phyloP scores from a whole-genome alignment of 2,113 vertebrate genomes.

The Spilogale gracilis region DNA sequence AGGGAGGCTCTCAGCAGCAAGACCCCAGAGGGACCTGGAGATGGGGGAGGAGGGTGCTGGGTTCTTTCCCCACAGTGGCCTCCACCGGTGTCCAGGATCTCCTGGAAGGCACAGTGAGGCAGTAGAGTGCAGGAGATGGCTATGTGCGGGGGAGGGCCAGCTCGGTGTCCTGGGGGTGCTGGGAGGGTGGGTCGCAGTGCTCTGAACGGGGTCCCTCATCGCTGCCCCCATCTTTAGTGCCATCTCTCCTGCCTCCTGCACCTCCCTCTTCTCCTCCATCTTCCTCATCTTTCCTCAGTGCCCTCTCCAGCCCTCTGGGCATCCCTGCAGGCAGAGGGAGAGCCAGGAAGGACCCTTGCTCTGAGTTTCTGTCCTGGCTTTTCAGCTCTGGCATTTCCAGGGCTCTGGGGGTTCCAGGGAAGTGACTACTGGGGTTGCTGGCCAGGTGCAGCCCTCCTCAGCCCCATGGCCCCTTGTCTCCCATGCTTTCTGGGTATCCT shows the following conservation, averaged over 20 bases:
- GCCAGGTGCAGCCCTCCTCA: background rate
- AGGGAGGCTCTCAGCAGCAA: background rate
- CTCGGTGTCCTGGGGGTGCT: background rate
- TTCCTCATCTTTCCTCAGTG: background rate
- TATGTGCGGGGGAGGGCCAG: background rate
- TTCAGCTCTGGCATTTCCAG: background rate
- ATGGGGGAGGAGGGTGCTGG: too few relatives aligned
- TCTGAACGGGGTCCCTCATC: background rate
- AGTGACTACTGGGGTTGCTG: background rate
- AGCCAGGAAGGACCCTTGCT: accelerated
- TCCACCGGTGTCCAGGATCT: background rate
- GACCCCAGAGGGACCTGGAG: background rate
- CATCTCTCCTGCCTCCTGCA: background rate
- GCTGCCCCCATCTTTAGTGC: background rate
- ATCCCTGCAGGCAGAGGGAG: background rate
- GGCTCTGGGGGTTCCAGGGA: background rate
- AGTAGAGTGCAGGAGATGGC: background rate
- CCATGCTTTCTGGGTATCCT: background rate
- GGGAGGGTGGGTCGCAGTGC: too few relatives aligned
- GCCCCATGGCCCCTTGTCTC: too few relatives aligned
- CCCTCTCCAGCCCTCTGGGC: too few relatives aligned
- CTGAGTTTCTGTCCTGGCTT: background rate
- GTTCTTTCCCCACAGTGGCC: too few relatives aligned
- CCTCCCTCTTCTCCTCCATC: background rate
- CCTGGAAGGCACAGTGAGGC: background rate